Conservation (phyloP, 1,140 invertebrate species). For the Coptotermes formosanus region DNA sequence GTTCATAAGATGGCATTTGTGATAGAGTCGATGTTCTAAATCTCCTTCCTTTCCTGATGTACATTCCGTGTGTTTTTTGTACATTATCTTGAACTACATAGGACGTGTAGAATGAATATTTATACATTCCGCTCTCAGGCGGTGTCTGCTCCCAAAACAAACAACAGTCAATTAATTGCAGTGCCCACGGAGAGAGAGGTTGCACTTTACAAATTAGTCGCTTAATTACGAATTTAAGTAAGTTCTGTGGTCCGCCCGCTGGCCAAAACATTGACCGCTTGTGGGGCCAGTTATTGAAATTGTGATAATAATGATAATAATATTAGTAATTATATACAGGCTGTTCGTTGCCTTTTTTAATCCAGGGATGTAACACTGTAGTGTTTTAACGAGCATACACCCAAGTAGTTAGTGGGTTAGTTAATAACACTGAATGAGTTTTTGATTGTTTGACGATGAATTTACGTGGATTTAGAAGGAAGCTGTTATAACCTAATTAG, state of each 20-base stretch:
- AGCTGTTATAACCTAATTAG: too few species aligned
- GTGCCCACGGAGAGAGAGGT: background rate
- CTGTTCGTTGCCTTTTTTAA: too few species aligned
- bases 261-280: background rate
- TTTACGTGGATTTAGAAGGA: too few species aligned
- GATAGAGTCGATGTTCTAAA: background rate
- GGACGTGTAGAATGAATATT: constrained; percentile 9
- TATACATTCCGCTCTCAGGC: background rate
- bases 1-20: background rate
- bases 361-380: too few species aligned
- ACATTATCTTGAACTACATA: background rate
- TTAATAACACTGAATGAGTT: too few species aligned
- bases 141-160: background rate
- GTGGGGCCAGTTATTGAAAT: background rate
- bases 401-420: too few species aligned
- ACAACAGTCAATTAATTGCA: background rate
- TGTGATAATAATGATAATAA: background rate
- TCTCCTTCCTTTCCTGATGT: background rate
- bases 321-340: background rate
- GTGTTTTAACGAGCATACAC: too few species aligned
- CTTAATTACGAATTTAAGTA: background rate
- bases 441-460: too few species aligned
- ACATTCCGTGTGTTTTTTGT: background rate
- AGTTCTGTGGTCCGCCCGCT: background rate
- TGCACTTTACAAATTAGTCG: constrained; percentile 4